Base-by-base conservation (phyloP, 2,888 invertebrate species). In the Pogonocherus hispidulus region DNA sequence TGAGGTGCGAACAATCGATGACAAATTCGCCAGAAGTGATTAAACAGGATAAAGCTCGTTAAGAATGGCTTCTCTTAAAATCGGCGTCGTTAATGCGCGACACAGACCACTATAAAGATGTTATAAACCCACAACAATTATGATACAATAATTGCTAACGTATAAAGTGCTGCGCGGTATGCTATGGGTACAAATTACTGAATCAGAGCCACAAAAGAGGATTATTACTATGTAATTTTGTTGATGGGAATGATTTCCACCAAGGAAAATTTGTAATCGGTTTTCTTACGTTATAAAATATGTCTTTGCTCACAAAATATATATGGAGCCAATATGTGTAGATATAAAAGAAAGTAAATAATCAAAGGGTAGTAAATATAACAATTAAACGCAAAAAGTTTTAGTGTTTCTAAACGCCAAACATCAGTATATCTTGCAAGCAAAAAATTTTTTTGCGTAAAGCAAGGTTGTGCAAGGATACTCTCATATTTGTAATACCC, bases 111-210 rank as follows among this genome's bases (percentile, higher is more conserved):
- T 4, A 49, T 49, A 23, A 23, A 49, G 49, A 23, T 23, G 22
- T 49, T 11, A 49, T 23, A 49, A 49, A 49, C 49, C 49, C 19
- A 49, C 49, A 49, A 23, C 49, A 23, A 49, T 54, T 54, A 35
- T 54, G 35, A 35, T 14, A 35, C 2, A 54, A 54, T 54, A 54
- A 54, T 54, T 54, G 54, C 27, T 19, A 35, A 14, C 14, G 54
- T 35, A 35, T 54, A 32, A 32, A 54, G 27, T 35, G 54, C 9
- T 54, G 35, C 32, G 54, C 54, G 54, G 54, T 54, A 54, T 32
- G 54, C 54, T 35, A 35, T 11, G 54, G 54, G 54, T 19, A 32
- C 54, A 19, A 54, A 54, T 54, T 32, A 54, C 54, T 16, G 35
- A 54, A 54, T 54, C 32, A 23, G 35, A 54, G 41, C 35, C 27